Base-by-base conservation (phyloP, 2,888 invertebrate genomes). In the Chirona hameri region DNA sequence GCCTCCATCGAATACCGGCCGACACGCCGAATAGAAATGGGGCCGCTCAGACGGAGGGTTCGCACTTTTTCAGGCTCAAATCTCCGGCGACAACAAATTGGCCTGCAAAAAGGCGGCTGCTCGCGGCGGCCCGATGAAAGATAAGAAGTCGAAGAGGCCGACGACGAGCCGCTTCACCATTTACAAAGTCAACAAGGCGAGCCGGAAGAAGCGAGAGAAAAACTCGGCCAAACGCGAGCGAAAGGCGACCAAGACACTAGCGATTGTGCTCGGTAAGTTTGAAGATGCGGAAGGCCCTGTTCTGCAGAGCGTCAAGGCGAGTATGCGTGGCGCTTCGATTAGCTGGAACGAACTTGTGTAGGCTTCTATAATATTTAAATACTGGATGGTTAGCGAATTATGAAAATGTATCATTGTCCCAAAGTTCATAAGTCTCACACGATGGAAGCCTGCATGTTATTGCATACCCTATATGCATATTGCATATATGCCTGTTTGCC, bases 221-320 rank as follows among this genome's bases (percentile, higher is more conserved):
- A 95, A 95, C 39, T 95, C 96, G 0, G 96, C 96, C 7, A 95
- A 95, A 88, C 96, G 95, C 87, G 99, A 99, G 88, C 92, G 97
- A 84, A 98, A 99, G 89, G 99, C 99, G 57, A 99, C 99, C 15
- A 99, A 99, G 90, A 99, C 99, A 15, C 89, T 99, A 85, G 99
- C 98, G 83, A 98, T 99, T 89, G 99, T 99, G 85, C 91, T 99
- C 88, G 98, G 99, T 99, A 90, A 92, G 93, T 89, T 80, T 65
- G 27, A 24, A 57, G 39, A 39, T 39, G 39, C 7, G 39, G 39
- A 39, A 5, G 39, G 7, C 39, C 7, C 7, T 39, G 39, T 39
- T 39, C 39, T 39, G 39, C 39, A 39, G 39, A 39, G 39, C 39
- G 39, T 39, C 39, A 39, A 39, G 7, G 39, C 7, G 39, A 39